These are phyloP conservation scores for Trichonephila clavata DNA, from an alignment of 1,140 invertebrate genomes.

Conservation along the genomic window DNA sequence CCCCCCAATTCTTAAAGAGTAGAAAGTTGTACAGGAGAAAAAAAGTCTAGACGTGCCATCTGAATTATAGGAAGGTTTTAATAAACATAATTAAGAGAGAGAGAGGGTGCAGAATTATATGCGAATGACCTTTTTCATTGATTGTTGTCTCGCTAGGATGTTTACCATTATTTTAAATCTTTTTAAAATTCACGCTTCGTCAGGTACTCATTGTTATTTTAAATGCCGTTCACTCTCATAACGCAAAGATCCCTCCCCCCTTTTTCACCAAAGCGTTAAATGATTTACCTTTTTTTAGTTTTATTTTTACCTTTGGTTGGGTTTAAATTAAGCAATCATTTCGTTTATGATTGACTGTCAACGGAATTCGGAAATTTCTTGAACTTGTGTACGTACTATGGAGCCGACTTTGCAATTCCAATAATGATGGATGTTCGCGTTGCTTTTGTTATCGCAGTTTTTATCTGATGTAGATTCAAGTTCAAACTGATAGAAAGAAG, in stretches of 20 bases:
- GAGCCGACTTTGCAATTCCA: too few species aligned
- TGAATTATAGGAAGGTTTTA: too few species aligned
- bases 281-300: not conserved
- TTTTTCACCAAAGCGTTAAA: not conserved
- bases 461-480: too few species aligned
- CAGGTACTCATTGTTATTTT: not conserved
- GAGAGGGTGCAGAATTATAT: not conserved
- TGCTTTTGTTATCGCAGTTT: too few species aligned
- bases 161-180: slow-evolving; percentile 30
- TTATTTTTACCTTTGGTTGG: not conserved
- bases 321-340: not conserved
- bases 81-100: too few species aligned
- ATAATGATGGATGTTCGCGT: too few species aligned
- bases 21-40: too few species aligned
- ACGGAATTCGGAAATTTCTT: not conserved
- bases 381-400: too few species aligned
- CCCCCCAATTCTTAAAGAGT: too few species aligned
- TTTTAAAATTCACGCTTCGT: slow-evolving; percentile 46
- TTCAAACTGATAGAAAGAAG: too few species aligned
- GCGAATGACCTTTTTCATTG: slow-evolving; percentile 35
- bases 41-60: too few species aligned
- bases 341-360: not conserved
- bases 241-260: not conserved
- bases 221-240: not conserved
- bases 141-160: slow-evolving; percentile 9